Evolutionary conservation across 2,113 vertebrate species (phyloP).

Genomic region (Mugil cephalus): DNA sequence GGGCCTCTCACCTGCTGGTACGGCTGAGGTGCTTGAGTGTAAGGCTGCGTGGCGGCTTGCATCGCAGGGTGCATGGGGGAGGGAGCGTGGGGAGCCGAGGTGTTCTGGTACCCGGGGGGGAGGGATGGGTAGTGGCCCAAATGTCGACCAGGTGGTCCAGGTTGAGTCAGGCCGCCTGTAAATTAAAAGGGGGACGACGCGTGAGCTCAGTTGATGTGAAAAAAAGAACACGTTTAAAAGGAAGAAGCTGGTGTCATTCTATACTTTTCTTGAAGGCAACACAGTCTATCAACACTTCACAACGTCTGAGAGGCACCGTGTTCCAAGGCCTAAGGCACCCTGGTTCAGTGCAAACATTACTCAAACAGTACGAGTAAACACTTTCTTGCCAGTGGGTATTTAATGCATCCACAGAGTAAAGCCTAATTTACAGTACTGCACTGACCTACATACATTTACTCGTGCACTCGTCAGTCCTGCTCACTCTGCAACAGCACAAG

Average conservation of each 20-base stretch:
- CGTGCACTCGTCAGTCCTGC: too few relatives aligned
- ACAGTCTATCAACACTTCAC: not conserved
- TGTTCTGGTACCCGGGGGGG: slow-evolving; percentile 92
- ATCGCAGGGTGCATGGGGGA: slow-evolving; percentile 81
- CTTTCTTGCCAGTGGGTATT: not conserved
- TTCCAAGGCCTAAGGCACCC: not conserved
- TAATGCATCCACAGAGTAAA: too few relatives aligned
- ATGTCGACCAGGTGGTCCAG: slow-evolving; percentile 83
- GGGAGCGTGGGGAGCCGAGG: slow-evolving; percentile 63
- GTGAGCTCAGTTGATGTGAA: not conserved
- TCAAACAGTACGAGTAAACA: not conserved
- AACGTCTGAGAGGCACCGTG: not conserved
- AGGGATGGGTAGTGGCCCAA: slow-evolving; percentile 92
- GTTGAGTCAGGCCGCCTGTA: slow-evolving; percentile 78
- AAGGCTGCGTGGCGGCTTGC: slow-evolving; percentile 85
- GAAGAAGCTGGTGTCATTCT: not conserved
- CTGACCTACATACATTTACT: too few relatives aligned
- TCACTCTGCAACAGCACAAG: too few relatives aligned
- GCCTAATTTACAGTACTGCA: too few relatives aligned
- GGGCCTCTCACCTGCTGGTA: slow-evolving; percentile 88
- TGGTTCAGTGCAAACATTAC: not conserved
- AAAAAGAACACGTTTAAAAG: not conserved
- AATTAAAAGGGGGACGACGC: slow-evolving; percentile 8
- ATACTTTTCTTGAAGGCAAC: not conserved
- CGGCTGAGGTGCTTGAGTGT: slow-evolving; percentile 84